phyloP scores from a whole-genome alignment of 2,113 vertebrate genomes.

The Rousettus leschenaultii region DNA sequence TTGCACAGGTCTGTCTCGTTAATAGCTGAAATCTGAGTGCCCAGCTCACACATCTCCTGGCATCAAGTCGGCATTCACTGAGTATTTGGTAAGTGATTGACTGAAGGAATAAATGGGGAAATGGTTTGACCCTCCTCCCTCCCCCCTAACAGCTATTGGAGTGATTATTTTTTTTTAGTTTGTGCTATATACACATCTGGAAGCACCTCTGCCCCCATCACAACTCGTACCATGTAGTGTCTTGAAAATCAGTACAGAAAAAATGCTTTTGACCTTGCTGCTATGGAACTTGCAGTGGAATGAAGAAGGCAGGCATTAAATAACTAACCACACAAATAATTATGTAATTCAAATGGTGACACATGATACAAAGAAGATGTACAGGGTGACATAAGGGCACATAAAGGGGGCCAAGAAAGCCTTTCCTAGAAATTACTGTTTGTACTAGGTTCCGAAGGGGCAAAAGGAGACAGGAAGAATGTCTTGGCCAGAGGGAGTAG shows the following conservation, averaged over 20 bases:
- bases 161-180: neutral
- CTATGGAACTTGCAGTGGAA: neutral
- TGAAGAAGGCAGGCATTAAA: neutral
- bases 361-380: neutral
- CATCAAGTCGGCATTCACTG: neutral
- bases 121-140: neutral
- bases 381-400: neutral
- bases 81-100: neutral
- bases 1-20: neutral
- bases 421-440: neutral
- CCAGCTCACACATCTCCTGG: neutral
- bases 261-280: slow-evolving; percentile 25
- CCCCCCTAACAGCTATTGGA: neutral
- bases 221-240: neutral
- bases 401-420: neutral
- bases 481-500: neutral
- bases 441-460: neutral
- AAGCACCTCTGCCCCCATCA: neutral
- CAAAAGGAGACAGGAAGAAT: neutral
- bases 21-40: neutral
- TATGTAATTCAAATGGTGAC: slow-evolving; percentile 31
- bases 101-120: neutral
- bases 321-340: slow-evolving; percentile 35
- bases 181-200: neutral
- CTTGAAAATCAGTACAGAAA: neutral